phyloP scores from a whole-genome alignment of 2,888 invertebrate species.

The Caenorhabditis panamensis region DNA sequence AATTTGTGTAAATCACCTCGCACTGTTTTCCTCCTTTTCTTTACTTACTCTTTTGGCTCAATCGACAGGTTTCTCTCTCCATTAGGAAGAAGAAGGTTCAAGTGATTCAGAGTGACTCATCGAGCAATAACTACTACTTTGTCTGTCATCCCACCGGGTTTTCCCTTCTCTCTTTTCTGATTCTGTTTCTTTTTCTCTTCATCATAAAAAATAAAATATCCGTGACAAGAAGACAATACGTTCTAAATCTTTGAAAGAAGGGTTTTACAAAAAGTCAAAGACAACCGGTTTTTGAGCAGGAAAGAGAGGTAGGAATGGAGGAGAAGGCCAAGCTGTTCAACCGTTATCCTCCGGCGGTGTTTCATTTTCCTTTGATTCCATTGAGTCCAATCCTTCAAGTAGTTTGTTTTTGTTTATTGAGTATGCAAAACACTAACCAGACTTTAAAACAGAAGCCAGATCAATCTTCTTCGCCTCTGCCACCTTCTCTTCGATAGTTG shows the following conservation, averaged over 20 bases:
- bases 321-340: slow-evolving; percentile 13
- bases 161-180: slow-evolving; percentile 4
- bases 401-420: no score
- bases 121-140: slow-evolving; percentile 20
- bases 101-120: neutral
- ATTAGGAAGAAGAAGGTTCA: slow-evolving; percentile 9
- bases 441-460: slow-evolving; percentile 40
- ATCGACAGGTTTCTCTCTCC: neutral
- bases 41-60: no score
- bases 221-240: no score
- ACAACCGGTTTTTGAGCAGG: slow-evolving; percentile 28
- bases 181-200: slow-evolving; percentile 1
- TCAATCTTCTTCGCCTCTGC: slow-evolving; percentile 33
- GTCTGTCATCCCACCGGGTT: slow-evolving; percentile 23
- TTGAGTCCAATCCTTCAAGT: slow-evolving; percentile 48
- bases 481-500: slow-evolving; percentile 37
- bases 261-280: neutral
- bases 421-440: no score
- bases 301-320: neutral
- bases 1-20: slow-evolving; percentile 40
- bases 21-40: no score
- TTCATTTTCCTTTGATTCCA: slow-evolving; percentile 44
- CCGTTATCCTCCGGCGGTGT: slow-evolving; percentile 23
- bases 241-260: no score
- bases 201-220: slow-evolving; percentile 11